Conservation (phyloP, 2,113 vertebrate genomes). For the Fulmarus glacialis region DNA sequence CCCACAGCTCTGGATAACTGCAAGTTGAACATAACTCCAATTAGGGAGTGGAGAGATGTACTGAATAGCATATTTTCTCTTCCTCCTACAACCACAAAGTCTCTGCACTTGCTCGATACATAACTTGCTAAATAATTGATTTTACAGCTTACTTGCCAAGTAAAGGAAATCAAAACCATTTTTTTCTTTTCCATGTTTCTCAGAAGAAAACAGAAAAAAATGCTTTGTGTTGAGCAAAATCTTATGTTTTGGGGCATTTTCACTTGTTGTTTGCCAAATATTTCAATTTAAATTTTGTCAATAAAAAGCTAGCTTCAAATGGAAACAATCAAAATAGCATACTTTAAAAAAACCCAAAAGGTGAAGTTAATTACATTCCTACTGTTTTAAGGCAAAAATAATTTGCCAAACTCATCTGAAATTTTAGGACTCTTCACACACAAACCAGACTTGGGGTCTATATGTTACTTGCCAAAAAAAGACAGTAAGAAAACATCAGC, state of each 20-base stretch:
- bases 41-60: neutral
- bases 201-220: neutral
- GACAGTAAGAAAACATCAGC: neutral
- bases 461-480: neutral
- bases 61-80: neutral
- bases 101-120: neutral
- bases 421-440: neutral
- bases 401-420: neutral
- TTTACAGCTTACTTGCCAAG: neutral
- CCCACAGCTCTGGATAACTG: neutral
- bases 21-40: neutral
- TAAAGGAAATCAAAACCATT: neutral
- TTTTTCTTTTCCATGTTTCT: neutral
- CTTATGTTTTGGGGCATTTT: neutral
- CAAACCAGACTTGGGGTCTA: neutral
- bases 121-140: neutral
- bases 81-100: neutral
- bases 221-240: neutral
- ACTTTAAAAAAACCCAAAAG: neutral
- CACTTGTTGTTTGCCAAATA: neutral
- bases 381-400: neutral
- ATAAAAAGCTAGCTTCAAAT: neutral
- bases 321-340: neutral
- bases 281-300: neutral
- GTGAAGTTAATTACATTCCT: neutral